Base-by-base conservation (phyloP, 2,113 vertebrate species). In the Diadophis punctatus region DNA sequence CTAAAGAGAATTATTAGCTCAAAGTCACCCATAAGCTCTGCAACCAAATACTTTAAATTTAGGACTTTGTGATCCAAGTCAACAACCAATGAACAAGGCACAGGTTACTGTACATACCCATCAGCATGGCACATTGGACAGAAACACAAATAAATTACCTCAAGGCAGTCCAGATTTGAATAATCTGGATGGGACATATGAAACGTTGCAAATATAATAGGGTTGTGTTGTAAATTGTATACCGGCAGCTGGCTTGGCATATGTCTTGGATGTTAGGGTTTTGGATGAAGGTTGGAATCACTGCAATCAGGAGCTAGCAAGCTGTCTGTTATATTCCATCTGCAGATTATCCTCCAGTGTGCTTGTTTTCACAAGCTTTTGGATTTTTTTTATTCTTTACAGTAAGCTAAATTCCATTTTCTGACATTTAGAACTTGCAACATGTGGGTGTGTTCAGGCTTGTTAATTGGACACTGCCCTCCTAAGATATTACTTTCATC, bases 381-480 rank as follows among this genome's bases (percentile, higher is more conserved):
- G 11, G 25, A 48, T 10, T 88, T 11, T 0, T 56, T 56, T 39
- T n/a, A 23, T 7, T n/a, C 11, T 22, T 53, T 55, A 22, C 16
- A 56, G 34, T n/a, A 22, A 56, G 87, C 39, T 39, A 55, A 43
- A 55, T 23, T 46, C 87, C n/a, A 58, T 53, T n/a, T 88, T 84
- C 68, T 89, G 63, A 68, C 87, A 93, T 80, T 53, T 91, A 89
- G 90, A 92, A 92, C 84, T 30, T 91, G 90, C 49, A 22, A 4
- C 39, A 0, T 0, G 55, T 8, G 16, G 3, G 20, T 63, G 30
- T 43, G 23, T 55, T n/a, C 39, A 87, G 43, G 49, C 95, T 91
- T 90, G 51, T 68, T 90, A 85, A 46, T 4, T 39, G 43, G 48
- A n/a, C 58, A 18, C 60, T 86, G 10, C 30, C 91, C 86, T n/a